Evolutionary conservation across 2,888 invertebrate genomes (phyloP).

Genomic region (Megamerina dolium): DNA sequence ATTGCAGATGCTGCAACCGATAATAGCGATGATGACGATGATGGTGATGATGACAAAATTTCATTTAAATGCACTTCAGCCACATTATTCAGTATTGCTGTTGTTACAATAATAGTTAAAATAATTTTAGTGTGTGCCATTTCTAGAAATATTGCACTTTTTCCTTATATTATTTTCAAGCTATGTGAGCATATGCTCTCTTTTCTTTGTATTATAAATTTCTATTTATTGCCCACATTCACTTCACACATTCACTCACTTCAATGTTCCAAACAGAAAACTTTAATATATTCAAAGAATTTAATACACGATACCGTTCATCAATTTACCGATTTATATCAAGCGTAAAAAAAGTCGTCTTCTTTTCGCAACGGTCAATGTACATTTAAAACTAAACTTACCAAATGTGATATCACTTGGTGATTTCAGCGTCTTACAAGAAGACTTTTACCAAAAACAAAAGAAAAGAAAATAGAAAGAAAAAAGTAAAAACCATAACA

Average conservation of each 20-base stretch:
- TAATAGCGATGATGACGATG: slow-evolving; percentile 2
- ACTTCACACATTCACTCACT: too few species aligned
- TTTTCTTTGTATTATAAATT: too few species aligned
- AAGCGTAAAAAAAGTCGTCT: slow-evolving; percentile 21
- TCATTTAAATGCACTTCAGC: slow-evolving; percentile 1
- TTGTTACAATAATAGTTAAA: slow-evolving; percentile 6
- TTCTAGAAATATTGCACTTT: too few species aligned
- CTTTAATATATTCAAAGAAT: too few species aligned
- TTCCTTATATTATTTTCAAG: too few species aligned
- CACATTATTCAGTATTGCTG: slow-evolving; percentile 9
- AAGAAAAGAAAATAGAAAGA: not conserved
- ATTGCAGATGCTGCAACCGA: not conserved
- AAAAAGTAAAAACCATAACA: not conserved
- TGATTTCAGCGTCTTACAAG: slow-evolving; percentile 11
- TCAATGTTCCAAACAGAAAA: too few species aligned
- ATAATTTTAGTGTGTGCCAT: slow-evolving; percentile 17
- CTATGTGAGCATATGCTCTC: too few species aligned
- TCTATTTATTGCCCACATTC: too few species aligned
- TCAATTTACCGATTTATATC: slow-evolving; percentile 1
- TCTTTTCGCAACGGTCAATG: slow-evolving; percentile 26
- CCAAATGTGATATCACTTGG: slow-evolving; percentile 21
- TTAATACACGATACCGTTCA: too few species aligned
- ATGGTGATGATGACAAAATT: too few species aligned
- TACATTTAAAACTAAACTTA: slow-evolving; percentile 29
- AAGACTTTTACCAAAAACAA: slow-evolving; percentile 31